Percentiles rank a stretch among this genome's conserved stretches.
Evolutionary conservation across 2,888 invertebrate genomes (phyloP).

Genomic region (Resseliella maxima): DNA sequence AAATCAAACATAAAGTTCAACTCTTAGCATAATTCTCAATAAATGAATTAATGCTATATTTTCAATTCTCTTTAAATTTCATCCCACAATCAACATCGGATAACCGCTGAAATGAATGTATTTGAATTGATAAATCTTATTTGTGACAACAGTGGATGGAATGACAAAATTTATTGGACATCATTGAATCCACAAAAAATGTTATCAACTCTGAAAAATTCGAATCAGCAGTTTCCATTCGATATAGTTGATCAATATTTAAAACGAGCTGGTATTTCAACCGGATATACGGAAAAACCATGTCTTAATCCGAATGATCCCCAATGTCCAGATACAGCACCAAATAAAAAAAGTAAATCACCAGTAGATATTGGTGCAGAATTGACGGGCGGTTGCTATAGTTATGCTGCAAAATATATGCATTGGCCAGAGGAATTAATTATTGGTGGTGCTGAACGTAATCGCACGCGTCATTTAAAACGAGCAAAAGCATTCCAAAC

Average conservation of each 20-base stretch:
- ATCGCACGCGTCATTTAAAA: slow-evolving; percentile 90
- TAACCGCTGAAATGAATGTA: too few relatives aligned
- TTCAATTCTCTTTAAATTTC: not conserved
- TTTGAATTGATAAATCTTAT: slow-evolving; percentile 56
- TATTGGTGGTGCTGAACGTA: slow-evolving; percentile 90
- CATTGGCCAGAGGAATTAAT: slow-evolving; percentile 98
- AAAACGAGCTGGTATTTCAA: slow-evolving; percentile 93
- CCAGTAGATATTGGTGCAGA: slow-evolving; percentile 87
- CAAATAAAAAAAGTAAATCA: slow-evolving; percentile 81
- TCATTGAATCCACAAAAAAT: slow-evolving; percentile 88
- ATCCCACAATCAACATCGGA: slow-evolving; percentile 46
- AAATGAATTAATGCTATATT: too few relatives aligned
- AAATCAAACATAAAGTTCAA: too few relatives aligned
- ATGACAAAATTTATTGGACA: slow-evolving; percentile 76
- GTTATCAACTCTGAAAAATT: slow-evolving; percentile 78
- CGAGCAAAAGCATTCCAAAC: slow-evolving; percentile 95
- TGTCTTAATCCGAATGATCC: slow-evolving; percentile 93
- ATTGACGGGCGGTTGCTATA: slow-evolving; percentile 95
- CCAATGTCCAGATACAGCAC: slow-evolving; percentile 92
- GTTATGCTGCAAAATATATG: slow-evolving; percentile 98
- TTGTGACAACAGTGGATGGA: slow-evolving; percentile 63
- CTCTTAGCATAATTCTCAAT: too few relatives aligned
- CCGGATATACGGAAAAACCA: slow-evolving; percentile 96
- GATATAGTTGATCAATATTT: slow-evolving; percentile 90
- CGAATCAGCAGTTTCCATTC: slow-evolving; percentile 70